These are phyloP conservation scores for Aphidius colemani DNA, from an alignment of 2,888 invertebrate genomes.

Conservation along the genomic window DNA sequence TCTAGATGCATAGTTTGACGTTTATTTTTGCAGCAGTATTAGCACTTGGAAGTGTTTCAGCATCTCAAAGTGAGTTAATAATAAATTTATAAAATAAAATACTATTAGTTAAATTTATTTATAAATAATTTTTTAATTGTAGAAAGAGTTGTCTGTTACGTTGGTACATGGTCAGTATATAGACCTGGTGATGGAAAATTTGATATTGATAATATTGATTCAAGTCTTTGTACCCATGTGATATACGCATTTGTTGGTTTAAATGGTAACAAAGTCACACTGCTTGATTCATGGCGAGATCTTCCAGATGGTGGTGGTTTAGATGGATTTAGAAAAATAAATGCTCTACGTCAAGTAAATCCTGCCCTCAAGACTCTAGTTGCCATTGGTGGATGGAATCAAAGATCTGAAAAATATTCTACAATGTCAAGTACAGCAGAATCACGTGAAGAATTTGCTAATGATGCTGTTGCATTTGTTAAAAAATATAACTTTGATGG, in stretches of 20 bases:
- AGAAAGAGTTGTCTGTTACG: conserved; percentile 76
- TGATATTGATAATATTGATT: conserved; percentile 69
- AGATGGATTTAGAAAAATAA: conserved; percentile 64
- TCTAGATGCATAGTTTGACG: no score
- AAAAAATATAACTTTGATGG: conserved; percentile 69
- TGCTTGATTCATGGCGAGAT: conserved; percentile 68
- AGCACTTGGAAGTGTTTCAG: no score
- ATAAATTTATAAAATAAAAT: neutral
- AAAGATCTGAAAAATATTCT: conserved; percentile 66
- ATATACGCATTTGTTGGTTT: conserved; percentile 74
- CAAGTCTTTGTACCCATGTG: conserved; percentile 74
- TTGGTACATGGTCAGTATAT: conserved; percentile 77
- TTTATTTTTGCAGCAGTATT: no score
- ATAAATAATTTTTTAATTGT: conserved; percentile 13
- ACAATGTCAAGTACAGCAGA: conserved; percentile 60
- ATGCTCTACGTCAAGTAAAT: conserved; percentile 62
- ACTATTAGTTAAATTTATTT: neutral
- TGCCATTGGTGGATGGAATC: conserved; percentile 71
- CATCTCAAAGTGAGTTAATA: neutral
- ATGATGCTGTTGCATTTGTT: conserved; percentile 36
- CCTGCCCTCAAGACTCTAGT: conserved; percentile 64
- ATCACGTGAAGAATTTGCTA: conserved; percentile 7
- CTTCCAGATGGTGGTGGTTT: conserved; percentile 60
- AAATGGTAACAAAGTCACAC: conserved; percentile 62
- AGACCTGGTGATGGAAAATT: conserved; percentile 70